Conservation (phyloP, 2,888 invertebrate species). For the Neelides folsomi region DNA sequence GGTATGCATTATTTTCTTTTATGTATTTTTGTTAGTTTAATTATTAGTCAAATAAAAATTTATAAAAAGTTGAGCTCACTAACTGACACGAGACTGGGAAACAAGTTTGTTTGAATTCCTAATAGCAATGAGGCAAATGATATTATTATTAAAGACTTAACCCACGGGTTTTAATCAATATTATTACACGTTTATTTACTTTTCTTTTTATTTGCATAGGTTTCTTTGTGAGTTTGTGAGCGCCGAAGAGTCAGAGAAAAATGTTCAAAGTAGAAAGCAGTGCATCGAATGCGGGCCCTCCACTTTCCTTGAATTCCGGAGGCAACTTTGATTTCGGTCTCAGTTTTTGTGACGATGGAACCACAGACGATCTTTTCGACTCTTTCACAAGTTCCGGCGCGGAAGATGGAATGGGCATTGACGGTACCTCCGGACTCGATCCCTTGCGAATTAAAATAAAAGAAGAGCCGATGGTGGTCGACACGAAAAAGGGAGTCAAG, state of each 20-base stretch:
- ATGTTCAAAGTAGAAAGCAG: conserved; percentile 33
- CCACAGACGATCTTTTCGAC: conserved; percentile 32
- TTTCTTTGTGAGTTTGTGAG: too few relatives aligned
- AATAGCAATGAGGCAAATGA: too few relatives aligned
- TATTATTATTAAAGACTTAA: neutral
- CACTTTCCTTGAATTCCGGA: conserved; percentile 9
- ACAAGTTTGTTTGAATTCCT: neutral
- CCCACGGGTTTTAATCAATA: neutral
- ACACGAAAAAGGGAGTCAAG: neutral
- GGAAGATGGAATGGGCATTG: neutral
- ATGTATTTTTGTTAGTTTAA: too few relatives aligned
- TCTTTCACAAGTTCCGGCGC: conserved; percentile 15
- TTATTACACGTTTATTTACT: neutral
- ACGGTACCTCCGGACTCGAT: neutral
- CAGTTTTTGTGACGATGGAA: conserved; percentile 33
- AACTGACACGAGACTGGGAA: too few relatives aligned
- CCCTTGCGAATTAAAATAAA: neutral
- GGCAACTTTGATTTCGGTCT: conserved; percentile 32
- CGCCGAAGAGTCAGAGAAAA: conserved; percentile 2
- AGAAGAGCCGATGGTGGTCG: neutral
- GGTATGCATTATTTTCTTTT: too few relatives aligned
- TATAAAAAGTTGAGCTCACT: too few relatives aligned
- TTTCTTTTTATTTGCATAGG: too few relatives aligned
- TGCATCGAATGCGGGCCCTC: conserved; percentile 14
- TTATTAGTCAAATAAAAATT: too few relatives aligned